A percentile compares a stretch with the other conserved stretches of the same genome.
phyloP scores from a whole-genome alignment of 2,113 vertebrate genomes.

The Lasiurus borealis region DNA sequence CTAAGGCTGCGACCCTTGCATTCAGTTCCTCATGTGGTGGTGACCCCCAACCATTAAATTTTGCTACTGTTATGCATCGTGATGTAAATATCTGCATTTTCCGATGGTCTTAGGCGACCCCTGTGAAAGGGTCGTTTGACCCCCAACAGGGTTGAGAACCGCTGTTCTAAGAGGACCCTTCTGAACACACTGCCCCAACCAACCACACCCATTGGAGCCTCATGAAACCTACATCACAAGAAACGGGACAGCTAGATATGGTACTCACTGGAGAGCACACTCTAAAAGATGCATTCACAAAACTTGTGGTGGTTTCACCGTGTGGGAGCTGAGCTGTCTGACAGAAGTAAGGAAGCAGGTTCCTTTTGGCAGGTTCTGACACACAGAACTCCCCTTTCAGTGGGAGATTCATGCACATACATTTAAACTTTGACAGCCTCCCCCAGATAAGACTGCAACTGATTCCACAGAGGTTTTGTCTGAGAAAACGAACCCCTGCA shows the following conservation, averaged over 20 bases:
- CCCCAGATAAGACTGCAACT: not conserved
- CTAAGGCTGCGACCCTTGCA: too few relatives aligned
- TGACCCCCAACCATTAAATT: too few relatives aligned
- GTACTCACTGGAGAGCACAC: not conserved
- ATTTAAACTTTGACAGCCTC: slow-evolving; percentile 30
- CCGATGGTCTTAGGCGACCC: too few relatives aligned
- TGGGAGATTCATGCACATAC: not conserved
- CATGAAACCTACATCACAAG: not conserved
- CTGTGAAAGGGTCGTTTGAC: too few relatives aligned
- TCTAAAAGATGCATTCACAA: not conserved
- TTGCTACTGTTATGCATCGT: too few relatives aligned
- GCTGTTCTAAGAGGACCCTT: not conserved
- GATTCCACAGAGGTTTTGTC: not conserved
- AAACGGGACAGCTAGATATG: not conserved
- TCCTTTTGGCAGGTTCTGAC: not conserved
- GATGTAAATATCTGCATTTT: too few relatives aligned
- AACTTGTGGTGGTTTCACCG: not conserved
- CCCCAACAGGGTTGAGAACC: too few relatives aligned
- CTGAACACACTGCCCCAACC: not conserved
- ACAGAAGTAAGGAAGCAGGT: slow-evolving; percentile 3
- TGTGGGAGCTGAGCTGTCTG: slow-evolving; percentile 16
- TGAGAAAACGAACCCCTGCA: not conserved
- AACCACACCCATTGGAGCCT: not conserved
- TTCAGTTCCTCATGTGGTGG: too few relatives aligned
- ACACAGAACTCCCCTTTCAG: not conserved